Conservation (phyloP, 2,888 invertebrate species). For the Nemotelus nigrinus region DNA sequence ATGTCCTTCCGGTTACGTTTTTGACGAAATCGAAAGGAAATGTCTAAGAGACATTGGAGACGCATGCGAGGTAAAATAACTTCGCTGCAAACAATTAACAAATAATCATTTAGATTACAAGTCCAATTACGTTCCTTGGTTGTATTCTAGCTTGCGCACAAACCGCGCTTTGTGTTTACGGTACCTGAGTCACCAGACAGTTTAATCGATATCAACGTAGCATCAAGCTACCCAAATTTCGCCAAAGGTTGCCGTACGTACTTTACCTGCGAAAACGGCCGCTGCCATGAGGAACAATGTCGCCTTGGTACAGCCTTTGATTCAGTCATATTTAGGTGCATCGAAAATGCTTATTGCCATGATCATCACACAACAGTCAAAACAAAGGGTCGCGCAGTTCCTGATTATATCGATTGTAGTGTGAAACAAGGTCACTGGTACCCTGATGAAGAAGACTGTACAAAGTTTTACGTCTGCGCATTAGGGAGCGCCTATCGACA, state of each 20-base stretch:
- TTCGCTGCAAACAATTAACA: no score
- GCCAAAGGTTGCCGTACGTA: constrained; percentile 13
- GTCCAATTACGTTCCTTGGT: no score
- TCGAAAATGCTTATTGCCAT: constrained; percentile 22
- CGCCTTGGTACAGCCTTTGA: background rate
- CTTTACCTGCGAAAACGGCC: constrained; percentile 29
- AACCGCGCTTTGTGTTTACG: no score
- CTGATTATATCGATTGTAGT: constrained; percentile 19
- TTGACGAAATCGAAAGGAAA: constrained; percentile 23
- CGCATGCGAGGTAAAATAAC: background rate
- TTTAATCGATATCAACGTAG: background rate
- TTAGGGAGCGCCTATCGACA: constrained; percentile 31
- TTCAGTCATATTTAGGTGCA: background rate
- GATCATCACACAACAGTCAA: background rate
- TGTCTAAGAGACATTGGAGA: background rate
- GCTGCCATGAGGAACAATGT: constrained; percentile 18
- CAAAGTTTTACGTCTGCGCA: constrained; percentile 32
- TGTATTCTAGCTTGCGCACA: no score
- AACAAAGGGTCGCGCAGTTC: background rate
- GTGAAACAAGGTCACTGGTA: constrained; percentile 32
- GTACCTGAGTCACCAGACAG: background rate
- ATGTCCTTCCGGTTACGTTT: constrained; percentile 34
- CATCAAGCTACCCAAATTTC: constrained; percentile 24
- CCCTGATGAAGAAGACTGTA: constrained; percentile 37
- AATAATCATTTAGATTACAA: no score